phyloP scores from a whole-genome alignment of 1,140 invertebrate genomes.

The Euwallacea fornicatus region DNA sequence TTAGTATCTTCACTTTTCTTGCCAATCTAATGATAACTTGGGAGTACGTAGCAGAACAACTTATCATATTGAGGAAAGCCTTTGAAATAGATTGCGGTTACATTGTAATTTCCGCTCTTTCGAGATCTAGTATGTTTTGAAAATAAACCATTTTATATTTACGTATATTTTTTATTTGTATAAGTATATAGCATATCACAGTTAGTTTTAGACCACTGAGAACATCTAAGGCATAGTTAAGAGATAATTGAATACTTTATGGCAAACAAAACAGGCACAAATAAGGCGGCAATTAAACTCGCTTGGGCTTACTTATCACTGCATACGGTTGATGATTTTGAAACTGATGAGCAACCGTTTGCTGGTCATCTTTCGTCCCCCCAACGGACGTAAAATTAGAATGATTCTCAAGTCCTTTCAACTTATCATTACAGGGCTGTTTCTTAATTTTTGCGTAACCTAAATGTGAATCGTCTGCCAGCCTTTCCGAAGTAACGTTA shows the following conservation, averaged over 20 bases:
- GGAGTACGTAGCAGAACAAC: too few relatives aligned
- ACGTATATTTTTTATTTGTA: neutral
- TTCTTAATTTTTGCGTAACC: slow-evolving; percentile 77
- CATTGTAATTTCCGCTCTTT: too few relatives aligned
- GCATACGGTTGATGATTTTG: slow-evolving; percentile 78
- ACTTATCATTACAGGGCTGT: slow-evolving; percentile 52
- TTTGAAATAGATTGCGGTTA: too few relatives aligned
- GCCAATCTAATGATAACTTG: too few relatives aligned
- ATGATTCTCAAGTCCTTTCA: slow-evolving; percentile 15
- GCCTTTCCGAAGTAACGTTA: slow-evolving; percentile 65
- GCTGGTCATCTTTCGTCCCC: slow-evolving; percentile 44
- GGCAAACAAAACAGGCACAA: neutral
- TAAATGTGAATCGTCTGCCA: slow-evolving; percentile 76
- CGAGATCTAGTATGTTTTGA: too few relatives aligned
- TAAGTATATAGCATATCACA: slow-evolving; percentile 8
- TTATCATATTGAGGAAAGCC: too few relatives aligned
- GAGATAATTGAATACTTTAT: neutral
- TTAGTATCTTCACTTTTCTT: too few relatives aligned
- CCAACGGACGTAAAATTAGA: neutral
- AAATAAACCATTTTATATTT: too few relatives aligned
- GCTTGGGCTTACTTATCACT: slow-evolving; percentile 78
- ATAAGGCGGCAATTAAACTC: slow-evolving; percentile 58
- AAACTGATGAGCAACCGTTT: slow-evolving; percentile 63
- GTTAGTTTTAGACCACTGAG: slow-evolving; percentile 2
- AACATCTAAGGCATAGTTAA: neutral